These are phyloP conservation scores for Danio tinwini DNA, from an alignment of 2,797 vertebrate species.

Conservation along the genomic window DNA sequence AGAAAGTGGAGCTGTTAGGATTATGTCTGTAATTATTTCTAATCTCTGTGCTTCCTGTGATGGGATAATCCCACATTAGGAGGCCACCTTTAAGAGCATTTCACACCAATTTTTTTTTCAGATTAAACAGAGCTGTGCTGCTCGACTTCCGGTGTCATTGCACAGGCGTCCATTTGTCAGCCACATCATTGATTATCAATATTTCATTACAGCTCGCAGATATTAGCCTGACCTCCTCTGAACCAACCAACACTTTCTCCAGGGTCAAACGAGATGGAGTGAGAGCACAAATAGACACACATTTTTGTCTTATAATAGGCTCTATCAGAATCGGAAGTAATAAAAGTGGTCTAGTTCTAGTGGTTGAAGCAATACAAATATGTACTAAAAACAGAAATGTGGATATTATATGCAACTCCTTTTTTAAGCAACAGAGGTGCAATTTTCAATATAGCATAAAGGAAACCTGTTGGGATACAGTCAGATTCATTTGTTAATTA, in stretches of 20 bases:
- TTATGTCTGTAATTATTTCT: conserved; percentile 69
- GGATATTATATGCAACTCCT: too few relatives aligned
- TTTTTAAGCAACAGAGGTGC: too few relatives aligned
- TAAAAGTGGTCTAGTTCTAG: too few relatives aligned
- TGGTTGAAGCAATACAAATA: neutral
- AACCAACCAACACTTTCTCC: conserved; percentile 18
- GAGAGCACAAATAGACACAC: neutral
- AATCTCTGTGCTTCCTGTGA: conserved; percentile 64
- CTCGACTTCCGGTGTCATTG: conserved; percentile 23
- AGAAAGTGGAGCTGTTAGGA: conserved; percentile 62
- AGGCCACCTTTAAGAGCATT: conserved; percentile 64
- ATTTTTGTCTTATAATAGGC: neutral
- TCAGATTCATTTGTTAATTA: too few relatives aligned
- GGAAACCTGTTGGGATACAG: too few relatives aligned
- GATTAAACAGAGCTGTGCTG: conserved; percentile 52
- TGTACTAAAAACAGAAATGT: neutral
- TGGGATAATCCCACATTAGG: conserved; percentile 63
- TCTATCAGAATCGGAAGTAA: neutral
- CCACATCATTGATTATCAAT: conserved; percentile 66
- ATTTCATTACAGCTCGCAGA: conserved; percentile 63
- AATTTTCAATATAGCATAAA: too few relatives aligned
- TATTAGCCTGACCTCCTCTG: conserved; percentile 55
- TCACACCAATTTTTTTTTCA: conserved; percentile 65
- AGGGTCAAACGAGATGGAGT: neutral
- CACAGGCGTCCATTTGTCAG: conserved; percentile 51